Evolutionary conservation across 2,113 vertebrate species (phyloP).

Genomic region (Dunckerocampus dactyliophorus): DNA sequence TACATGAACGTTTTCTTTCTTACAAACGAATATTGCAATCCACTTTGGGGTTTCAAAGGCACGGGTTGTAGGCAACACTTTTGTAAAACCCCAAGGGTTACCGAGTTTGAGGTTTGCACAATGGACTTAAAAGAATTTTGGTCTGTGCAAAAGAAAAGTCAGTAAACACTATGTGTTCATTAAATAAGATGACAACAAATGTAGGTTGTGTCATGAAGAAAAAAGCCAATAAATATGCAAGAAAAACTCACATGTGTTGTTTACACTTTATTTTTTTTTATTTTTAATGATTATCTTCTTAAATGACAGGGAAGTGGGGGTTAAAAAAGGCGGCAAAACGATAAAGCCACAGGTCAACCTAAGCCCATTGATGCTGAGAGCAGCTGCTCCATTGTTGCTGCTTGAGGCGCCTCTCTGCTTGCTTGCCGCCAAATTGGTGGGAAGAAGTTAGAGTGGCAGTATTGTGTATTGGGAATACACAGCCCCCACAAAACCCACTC

Average conservation of each 20-base stretch:
- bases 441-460: constrained; percentile 35
- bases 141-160: constrained; percentile 75
- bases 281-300: too few relatives aligned
- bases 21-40: constrained; percentile 64
- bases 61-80: constrained; percentile 75
- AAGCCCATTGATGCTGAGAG: constrained; percentile 49
- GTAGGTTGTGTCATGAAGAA: not conserved
- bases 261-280: too few relatives aligned
- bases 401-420: constrained; percentile 33
- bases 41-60: constrained; percentile 77
- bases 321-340: constrained; percentile 51
- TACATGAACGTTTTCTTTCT: constrained; percentile 46
- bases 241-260: not conserved
- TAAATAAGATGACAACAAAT: constrained; percentile 25
- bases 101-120: constrained; percentile 77
- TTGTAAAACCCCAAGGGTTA: constrained; percentile 81
- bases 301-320: constrained; percentile 4
- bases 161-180: constrained; percentile 80
- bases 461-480: not conserved
- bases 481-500: not conserved
- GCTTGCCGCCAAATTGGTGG: constrained; percentile 57
- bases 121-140: constrained; percentile 74
- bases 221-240: not conserved
- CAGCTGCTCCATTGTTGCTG: constrained; percentile 65
- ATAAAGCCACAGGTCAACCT: constrained; percentile 42